Base-by-base conservation (phyloP, 2,113 vertebrate species). In the Zosterops pallidus region DNA sequence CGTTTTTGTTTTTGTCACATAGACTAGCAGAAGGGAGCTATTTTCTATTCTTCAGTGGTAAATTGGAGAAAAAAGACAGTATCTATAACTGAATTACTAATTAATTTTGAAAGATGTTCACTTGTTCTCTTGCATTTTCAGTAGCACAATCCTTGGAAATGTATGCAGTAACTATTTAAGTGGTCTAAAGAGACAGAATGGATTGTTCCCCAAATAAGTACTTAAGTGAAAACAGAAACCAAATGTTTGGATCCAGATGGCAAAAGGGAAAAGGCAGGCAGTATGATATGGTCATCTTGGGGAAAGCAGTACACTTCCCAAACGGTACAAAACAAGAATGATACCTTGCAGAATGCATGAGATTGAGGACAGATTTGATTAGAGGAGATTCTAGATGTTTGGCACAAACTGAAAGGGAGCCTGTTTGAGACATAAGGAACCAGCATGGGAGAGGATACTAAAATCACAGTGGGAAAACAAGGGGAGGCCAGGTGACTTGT, bases 391-490 rank as follows among this genome's bases (percentile, higher is more conserved):
- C 84, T 15, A 49, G 35, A 42, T 57, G 44, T 86, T 84, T 97
- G 94, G 83, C 95, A 92, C 52, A 68, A 52, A 78, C 52, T 26
- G 37, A 29, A 71, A 50, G 23, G 21, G 41, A 74, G n/a, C 56
- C n/a, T 86, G 71, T 39, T 67, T 69, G 69, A 81, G 69, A 56
- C 92, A 93, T 84, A 93, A 96, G 92, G 95, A 90, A 17, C 6
- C 94, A 96, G 94, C 94, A 89, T 89, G 92, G 60, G 86, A 91
- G 93, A 96, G 95, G 86, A 95, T 94, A 14, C 64, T 1, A 31
- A 78, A 60, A 79, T 93, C 90, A 72, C 87, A 96, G 87, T 49
- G 50, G 84, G 95, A 76, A 87, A 87, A 56, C 52, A 89, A 44
- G 31, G 23, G 67, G 55, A 63, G 49, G 47, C 11, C 92, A 89